Base-by-base conservation (phyloP, 35 echinoderm and acorn worm species). In the Hemicentrotus pulcherrimus region DNA sequence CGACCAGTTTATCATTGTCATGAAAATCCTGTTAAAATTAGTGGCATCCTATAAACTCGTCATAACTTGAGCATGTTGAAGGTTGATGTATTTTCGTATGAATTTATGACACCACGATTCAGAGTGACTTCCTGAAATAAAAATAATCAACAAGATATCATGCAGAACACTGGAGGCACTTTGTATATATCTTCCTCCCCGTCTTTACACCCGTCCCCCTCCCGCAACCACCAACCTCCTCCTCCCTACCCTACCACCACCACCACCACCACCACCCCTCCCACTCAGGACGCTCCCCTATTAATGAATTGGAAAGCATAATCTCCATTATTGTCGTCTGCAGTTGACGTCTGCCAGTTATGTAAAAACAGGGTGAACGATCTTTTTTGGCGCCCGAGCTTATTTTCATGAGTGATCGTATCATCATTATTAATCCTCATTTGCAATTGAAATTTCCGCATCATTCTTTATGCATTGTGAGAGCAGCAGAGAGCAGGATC, bases 381-480 rank as follows among this genome's bases (percentile, higher is more conserved):
- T 33, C 88, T 90, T 47, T 78, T 47, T 90, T 47, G 88, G 88
- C 88, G 88, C 88, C 88, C 31, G 88, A 33, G 88, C 88, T 90
- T 45, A 90, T 90, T 90, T 88, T 90, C 88, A 41, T 15, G 88
- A 90, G 88, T 47, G 88, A 90, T 47, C 19, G 88, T 90, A 90
- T 90, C 88, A 90, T 90, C 88, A 90, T 90, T 90, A 90, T 45
- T 90, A 90, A 90, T 47, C 45, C 88, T 90, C 88, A 90, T 90
- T 90, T 90, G 88, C 88, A 90, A 90, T 45, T 32, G 88, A 90
- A 90, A 90, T 90, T 90, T 90, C 46, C 65, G 65, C 65, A 78
- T n/a, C 65, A 78, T 78, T 78, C 65, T 78, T 78, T 78, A 22
- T 70, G 18, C 61, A 70, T 70, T 70, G 61, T 78, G 65, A 22